Evolutionary conservation across 2,797 vertebrate species (phyloP), one percentile per base, ranked within the genome.

Genomic region (Sparidentex hasta): DNA sequence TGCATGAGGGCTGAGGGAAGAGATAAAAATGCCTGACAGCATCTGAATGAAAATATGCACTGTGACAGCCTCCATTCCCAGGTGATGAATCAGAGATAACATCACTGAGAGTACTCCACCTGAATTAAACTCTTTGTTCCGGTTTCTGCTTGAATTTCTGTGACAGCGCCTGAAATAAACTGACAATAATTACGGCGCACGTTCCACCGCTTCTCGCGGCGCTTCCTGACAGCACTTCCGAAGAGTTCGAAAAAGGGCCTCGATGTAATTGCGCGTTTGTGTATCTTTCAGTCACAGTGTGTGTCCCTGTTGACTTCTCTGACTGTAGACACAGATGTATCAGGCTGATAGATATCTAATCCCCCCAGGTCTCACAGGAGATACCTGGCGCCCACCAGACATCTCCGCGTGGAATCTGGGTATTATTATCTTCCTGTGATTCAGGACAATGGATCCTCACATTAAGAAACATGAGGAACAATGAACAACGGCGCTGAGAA

Each of bases 381-480:
- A 63, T 43, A 77, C 50, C 74, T 69, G 71, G 58, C 18, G 23
- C 73, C 84, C 38, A 47, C 52, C 33, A 65, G 6, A 46, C 16
- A 78, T 76, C 58, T 52, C 69, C 9, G 56, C 61, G 41, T 62
- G 54, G 23, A 62, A 78, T 81, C 50, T 54, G 12, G 41, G 65
- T 43, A 65, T 79, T 55, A 38, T 79, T 85, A 73, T 82, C 66
- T 77, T 65, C 46, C 47, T 67, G 47, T 58, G 65, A 41, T 64
- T 82, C 69, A 73, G 52, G 55, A 89, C 78, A 91, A 88, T 76
- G 64, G 1, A 61, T 71, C 59, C 64, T 78, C 63, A 89, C 75
- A 83, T 67, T 58, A 46, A 20, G 47, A 81, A 21, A 77, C 38
- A 84, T 17, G 47, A 55, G 48, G 7, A 71, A 82, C 76, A 87